Conservation (phyloP, 1,140 invertebrate genomes). For the Meteorus sp. region DNA sequence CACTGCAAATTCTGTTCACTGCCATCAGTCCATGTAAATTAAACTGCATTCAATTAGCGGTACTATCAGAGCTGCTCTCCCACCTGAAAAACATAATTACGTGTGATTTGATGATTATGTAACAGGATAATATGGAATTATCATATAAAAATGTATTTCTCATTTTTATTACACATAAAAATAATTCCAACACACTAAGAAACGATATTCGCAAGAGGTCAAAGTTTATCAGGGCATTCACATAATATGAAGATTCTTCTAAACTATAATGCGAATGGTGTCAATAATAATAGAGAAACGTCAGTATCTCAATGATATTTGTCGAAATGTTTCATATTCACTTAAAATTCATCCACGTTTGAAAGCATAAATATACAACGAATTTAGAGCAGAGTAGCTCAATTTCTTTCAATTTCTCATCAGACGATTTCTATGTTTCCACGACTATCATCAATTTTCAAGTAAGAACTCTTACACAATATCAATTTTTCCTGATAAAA, state of each 20-base stretch:
- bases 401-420: too few species aligned
- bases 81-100: background rate
- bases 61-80: too few species aligned
- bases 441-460: slow-evolving; percentile 27
- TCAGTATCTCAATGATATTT: too few species aligned
- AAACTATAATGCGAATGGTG: too few species aligned
- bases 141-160: background rate
- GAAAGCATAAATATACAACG: too few species aligned
- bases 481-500: background rate
- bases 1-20: slow-evolving; percentile 34
- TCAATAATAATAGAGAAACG: too few species aligned
- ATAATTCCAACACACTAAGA: background rate
- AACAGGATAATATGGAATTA: background rate
- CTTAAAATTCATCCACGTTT: too few species aligned
- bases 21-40: too few species aligned
- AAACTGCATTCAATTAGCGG: too few species aligned
- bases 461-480: slow-evolving; percentile 40
- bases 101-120: background rate
- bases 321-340: too few species aligned
- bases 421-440: slow-evolving; percentile 25
- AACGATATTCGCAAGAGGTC: slow-evolving; percentile 18
- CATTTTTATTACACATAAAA: background rate
- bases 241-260: too few species aligned
- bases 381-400: too few species aligned
- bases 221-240: slow-evolving; percentile 42